phyloP scores from a whole-genome alignment of 2,888 invertebrate species.

The Toxonevra muliebris region DNA sequence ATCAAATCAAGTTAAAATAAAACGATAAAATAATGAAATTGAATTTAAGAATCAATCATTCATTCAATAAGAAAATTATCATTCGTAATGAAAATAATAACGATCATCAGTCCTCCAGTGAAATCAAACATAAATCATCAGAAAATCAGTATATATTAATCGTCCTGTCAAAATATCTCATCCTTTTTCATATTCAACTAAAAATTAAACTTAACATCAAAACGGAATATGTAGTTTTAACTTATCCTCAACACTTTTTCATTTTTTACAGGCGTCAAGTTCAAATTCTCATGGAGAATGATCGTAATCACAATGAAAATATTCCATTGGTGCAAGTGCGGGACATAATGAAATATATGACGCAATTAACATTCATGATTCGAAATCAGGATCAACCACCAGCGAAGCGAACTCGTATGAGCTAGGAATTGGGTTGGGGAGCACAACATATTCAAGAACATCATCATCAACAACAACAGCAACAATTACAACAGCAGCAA shows the following conservation, averaged over 20 bases:
- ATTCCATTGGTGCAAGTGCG: constrained; percentile 83
- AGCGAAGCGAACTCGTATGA: constrained; percentile 63
- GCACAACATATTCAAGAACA: constrained; percentile 62
- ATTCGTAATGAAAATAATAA: too few relatives aligned
- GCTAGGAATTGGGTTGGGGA: constrained; percentile 67
- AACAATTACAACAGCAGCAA: constrained; percentile 46
- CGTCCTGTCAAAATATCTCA: too few relatives aligned
- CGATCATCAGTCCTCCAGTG: too few relatives aligned
- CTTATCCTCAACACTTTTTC: neutral
- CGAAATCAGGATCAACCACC: constrained; percentile 64
- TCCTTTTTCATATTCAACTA: too few relatives aligned
- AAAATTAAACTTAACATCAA: too few relatives aligned
- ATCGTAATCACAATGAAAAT: constrained; percentile 78
- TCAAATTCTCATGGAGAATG: constrained; percentile 78
- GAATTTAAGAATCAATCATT: too few relatives aligned
- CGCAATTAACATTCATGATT: constrained; percentile 88
- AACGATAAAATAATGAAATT: too few relatives aligned
- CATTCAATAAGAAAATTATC: too few relatives aligned
- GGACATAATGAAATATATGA: constrained; percentile 85
- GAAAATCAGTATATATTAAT: too few relatives aligned
- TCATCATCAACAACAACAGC: constrained; percentile 49
- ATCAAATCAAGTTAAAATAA: too few relatives aligned
- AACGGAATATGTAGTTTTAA: too few relatives aligned
- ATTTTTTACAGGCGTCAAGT: constrained; percentile 72
- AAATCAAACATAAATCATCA: too few relatives aligned